Evolutionary conservation across 2,888 invertebrate species (phyloP).

Genomic region (Nebria brevicollis): DNA sequence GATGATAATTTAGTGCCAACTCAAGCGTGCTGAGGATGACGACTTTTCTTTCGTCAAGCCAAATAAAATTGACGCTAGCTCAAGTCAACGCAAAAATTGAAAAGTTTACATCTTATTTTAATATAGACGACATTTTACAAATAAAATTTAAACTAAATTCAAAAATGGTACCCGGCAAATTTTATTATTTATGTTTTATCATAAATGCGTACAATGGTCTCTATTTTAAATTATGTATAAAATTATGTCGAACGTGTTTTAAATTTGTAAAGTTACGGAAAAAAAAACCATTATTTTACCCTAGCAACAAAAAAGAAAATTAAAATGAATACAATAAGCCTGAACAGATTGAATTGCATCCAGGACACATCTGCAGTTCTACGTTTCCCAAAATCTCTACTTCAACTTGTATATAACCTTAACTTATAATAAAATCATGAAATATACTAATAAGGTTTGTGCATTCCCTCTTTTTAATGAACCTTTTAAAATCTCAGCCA

Average conservation of each 20-base stretch:
- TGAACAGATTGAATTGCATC: not conserved
- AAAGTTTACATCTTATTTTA: no score
- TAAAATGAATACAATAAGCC: not conserved
- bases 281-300: not conserved
- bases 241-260: no score
- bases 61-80: not conserved
- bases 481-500: not conserved
- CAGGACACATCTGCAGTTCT: not conserved
- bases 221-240: no score
- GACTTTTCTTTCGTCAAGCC: not conserved
- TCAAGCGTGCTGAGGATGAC: slow-evolving; percentile 19
- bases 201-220: no score
- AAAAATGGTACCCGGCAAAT: no score
- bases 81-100: no score
- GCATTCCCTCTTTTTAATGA: not conserved
- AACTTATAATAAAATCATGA: not conserved
- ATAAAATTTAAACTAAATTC: no score
- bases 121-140: no score
- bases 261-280: no score
- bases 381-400: not conserved
- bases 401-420: not conserved
- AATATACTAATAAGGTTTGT: not conserved
- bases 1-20: slow-evolving; percentile 39
- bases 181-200: no score
- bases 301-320: not conserved